These are phyloP conservation scores for Palaemon carinicauda DNA, from an alignment of 1,140 invertebrate species.

Conservation along the genomic window DNA sequence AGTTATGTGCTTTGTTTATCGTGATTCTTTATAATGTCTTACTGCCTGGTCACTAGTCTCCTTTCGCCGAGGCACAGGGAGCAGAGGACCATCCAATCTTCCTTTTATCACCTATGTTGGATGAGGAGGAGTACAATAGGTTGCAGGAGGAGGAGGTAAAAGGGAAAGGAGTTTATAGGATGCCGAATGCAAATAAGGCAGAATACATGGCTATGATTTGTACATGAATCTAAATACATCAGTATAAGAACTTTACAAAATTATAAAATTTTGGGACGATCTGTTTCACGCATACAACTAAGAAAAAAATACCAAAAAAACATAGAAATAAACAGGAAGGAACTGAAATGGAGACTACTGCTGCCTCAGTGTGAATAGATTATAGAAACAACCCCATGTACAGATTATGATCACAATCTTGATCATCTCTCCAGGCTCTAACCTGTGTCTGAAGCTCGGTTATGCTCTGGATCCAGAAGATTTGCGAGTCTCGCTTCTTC, in stretches of 20 bases:
- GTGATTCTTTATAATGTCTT: constrained; percentile 2
- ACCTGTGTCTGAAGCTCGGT: constrained; percentile 53
- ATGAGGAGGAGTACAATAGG: neutral
- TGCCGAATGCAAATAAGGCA: neutral
- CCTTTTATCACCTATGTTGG: constrained; percentile 38
- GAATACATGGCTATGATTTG: too few relatives aligned
- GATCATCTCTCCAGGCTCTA: neutral
- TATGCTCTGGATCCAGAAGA: constrained; percentile 51
- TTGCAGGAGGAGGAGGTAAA: too few relatives aligned
- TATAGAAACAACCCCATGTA: neutral
- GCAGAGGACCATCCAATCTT: constrained; percentile 32
- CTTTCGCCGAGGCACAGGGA: constrained; percentile 29
- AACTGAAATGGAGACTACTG: neutral
- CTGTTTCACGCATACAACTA: too few relatives aligned
- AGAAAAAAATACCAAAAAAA: too few relatives aligned
- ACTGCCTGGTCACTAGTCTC: constrained; percentile 28
- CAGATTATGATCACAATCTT: neutral
- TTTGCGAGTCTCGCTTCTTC: constrained; percentile 42
- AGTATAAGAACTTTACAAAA: too few relatives aligned
- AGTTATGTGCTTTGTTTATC: neutral
- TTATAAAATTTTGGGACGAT: too few relatives aligned
- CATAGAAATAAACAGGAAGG: too few relatives aligned
- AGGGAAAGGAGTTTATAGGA: neutral
- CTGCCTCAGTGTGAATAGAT: neutral
- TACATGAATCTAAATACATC: too few relatives aligned